Conservation (phyloP, 2,888 invertebrate species). For the Petrolisthes cinctipes region DNA sequence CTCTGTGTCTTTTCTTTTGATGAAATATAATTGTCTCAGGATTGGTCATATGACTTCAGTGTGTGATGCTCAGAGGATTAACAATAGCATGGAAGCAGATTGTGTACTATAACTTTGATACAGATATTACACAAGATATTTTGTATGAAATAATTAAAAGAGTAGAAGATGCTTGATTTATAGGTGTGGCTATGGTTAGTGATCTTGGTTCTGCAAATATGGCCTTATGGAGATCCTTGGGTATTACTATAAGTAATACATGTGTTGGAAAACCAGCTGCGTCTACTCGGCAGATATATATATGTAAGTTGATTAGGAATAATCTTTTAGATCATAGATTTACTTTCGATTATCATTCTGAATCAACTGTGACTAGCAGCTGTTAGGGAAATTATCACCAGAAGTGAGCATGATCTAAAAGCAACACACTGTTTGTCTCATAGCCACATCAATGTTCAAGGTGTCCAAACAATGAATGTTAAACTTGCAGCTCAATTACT, state of each 20-base stretch:
- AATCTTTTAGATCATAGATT: conserved; percentile 18
- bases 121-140: conserved; percentile 1
- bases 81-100: conserved; percentile 3
- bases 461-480: conserved; percentile 9
- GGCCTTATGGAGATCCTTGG: not conserved
- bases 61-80: conserved; percentile 18
- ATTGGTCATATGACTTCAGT: conserved; percentile 15
- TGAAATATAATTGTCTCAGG: conserved; percentile 15
- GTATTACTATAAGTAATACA: not conserved
- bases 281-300: not conserved
- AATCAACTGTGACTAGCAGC: conserved; percentile 8
- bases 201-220: conserved; percentile 34
- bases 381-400: conserved; percentile 22
- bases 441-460: conserved; percentile 16
- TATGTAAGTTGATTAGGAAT: not conserved
- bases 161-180: conserved; percentile 21
- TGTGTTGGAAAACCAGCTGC: not conserved
- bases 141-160: conserved; percentile 27
- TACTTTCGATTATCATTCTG: not conserved
- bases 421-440: conserved; percentile 15
- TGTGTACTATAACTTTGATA: conserved; percentile 11
- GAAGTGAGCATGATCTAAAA: too few relatives aligned
- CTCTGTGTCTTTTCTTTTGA: conserved; percentile 27
- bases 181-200: conserved; percentile 26
- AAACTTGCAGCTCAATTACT: not conserved